These are phyloP conservation scores for Hestina assimilis DNA, from an alignment of 1,140 invertebrate species.

Conservation along the genomic window DNA sequence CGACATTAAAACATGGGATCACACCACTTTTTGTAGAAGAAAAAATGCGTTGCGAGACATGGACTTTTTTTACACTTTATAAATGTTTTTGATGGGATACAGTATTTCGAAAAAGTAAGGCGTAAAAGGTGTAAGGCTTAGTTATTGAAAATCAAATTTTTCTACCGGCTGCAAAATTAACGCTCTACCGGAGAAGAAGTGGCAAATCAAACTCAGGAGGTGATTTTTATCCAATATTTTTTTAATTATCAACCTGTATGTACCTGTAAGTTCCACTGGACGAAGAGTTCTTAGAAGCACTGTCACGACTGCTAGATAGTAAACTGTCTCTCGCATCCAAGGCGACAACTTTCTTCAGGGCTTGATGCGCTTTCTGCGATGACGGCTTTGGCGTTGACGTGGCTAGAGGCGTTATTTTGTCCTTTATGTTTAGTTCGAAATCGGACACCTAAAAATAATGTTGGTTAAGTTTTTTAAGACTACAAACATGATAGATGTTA, in stretches of 20 bases:
- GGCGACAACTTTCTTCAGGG: conserved; percentile 30
- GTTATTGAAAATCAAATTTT: too few species aligned
- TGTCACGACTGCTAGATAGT: conserved; percentile 30
- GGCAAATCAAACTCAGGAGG: too few species aligned
- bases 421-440: conserved; percentile 55
- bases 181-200: not conserved
- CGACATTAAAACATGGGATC: too few species aligned
- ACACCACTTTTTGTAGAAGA: too few species aligned
- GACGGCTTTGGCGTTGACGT: conserved; percentile 51
- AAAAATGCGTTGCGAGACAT: too few species aligned
- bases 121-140: too few species aligned
- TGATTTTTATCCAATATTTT: not conserved
- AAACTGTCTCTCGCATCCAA: conserved; percentile 38
- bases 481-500: too few species aligned
- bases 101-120: too few species aligned
- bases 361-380: conserved; percentile 35
- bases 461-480: too few species aligned
- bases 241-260: not conserved
- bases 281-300: conserved; percentile 26
- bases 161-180: too few species aligned
- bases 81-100: too few species aligned
- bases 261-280: conserved; percentile 41
- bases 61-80: too few species aligned
- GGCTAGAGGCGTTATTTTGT: conserved; percentile 34
- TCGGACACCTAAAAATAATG: conserved; percentile 63